Evolutionary conservation across 2,888 invertebrate genomes (phyloP), one percentile per base, ranked within the genome.

Genomic region (Apodemia mormo): DNA sequence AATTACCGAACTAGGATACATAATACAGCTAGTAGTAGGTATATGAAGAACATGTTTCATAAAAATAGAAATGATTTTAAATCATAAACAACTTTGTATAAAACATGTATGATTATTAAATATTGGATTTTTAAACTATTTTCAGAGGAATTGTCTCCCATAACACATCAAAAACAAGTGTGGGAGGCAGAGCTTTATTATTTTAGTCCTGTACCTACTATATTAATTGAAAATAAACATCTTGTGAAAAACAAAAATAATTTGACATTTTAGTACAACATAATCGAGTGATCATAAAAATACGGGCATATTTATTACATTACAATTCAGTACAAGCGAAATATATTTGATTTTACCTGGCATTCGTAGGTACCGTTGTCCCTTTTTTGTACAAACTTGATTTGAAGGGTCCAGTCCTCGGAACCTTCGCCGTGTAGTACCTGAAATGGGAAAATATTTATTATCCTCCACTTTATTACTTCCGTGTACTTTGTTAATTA

Each of bases 321-420:
- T 12, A 29, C 9, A 56, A 52, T 66, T 22, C 10, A 43, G 14
- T 37, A 40, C 45, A 37, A 49, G 22, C 29, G 8, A 56, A 58
- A 71, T 68, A 68, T 67, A 66, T 68, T 70, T n/a, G 61, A 58
- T 70, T 49, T 65, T 91, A 98, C 98, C 96, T 98, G 98, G 90
- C 98, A 98, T 89, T 98, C 98, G 91, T 98, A 98, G 74, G 97
- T 97, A 79, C 98, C 98, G 85, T 97, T 98, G 94, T 98, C 98
- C 83, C 98, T 94, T 83, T 97, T 97, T 90, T 98, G 97, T 77
- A 98, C 97, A 90, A 97, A 98, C 92, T 98, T 98, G 90, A 98
- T 97, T 94, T 98, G 98, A 78, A 98, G 94, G 68, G 97, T 97
- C 98, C 98, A 98, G 92, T 98, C 98, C 88, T 98, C 98, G 49